Evolutionary conservation across 2,888 invertebrate genomes (phyloP), one percentile per base, ranked within the genome.

Genomic region (Folsomia candida): DNA sequence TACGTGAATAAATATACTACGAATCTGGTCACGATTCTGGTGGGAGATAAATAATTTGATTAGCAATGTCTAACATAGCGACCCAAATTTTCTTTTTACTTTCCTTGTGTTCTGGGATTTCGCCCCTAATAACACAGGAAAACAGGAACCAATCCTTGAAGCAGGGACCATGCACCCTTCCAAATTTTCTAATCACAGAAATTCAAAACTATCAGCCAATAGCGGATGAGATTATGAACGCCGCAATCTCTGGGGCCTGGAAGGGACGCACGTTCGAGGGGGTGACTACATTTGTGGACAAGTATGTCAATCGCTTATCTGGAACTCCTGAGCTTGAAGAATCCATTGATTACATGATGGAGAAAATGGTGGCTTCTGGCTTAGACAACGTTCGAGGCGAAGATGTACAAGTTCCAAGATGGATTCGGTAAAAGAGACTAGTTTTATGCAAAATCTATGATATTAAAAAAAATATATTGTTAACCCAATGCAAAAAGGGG

Each of bases 131-230:
- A n/a, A n/a, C n/a, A n/a, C n/a, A n/a, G n/a, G n/a, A n/a, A n/a
- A n/a, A n/a, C n/a, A n/a, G n/a, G n/a, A n/a, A n/a, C n/a, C n/a
- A n/a, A n/a, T n/a, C n/a, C n/a, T n/a, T n/a, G n/a, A n/a, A n/a
- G n/a, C 47, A 47, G 18, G 47, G 18, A 47, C 9, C 9, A 47
- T 64, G 64, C 37, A 64, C 47, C 26, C 9, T 64, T 2, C 3
- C 18, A 14, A 3, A 14, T 6, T 3, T 2, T 4, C 26, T 72
- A 2, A 82, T 85, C 51, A 80, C 85, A 37, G 89, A 90, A 83
- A 89, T 90, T 76, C 83, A 84, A 29, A 84, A 86, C 27, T 88
- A 89, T 79, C 82, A 84, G 80, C 81, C 82, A 64, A 81, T 85
- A 14, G 86, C 85, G 26, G 82, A 86, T 68, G 80, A 81, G 75